phyloP scores from a whole-genome alignment of 2,888 invertebrate species.

The Scaeva pyrastri region DNA sequence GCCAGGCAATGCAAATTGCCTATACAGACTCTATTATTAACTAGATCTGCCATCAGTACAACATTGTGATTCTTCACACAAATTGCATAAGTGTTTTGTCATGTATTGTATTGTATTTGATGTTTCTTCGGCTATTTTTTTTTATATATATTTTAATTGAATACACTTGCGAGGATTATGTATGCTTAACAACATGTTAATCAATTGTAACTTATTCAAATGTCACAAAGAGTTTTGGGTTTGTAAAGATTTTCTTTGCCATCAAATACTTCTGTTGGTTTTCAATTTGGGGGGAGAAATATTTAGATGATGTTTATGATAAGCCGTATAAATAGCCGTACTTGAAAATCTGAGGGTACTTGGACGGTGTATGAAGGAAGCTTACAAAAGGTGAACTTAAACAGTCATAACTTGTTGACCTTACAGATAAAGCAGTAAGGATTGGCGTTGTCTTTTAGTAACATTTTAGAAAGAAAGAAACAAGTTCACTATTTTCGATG shows the following conservation, averaged over 20 bases:
- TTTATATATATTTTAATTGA: conserved; percentile 56
- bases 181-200: conserved; percentile 68
- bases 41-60: conserved; percentile 67
- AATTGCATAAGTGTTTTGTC: conserved; percentile 69
- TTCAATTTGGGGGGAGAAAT: background rate
- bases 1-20: conserved; percentile 68
- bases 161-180: conserved; percentile 62
- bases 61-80: conserved; percentile 72
- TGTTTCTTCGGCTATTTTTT: background rate
- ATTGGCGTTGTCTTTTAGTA: too few relatives aligned
- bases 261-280: background rate
- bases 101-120: conserved; percentile 10
- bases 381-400: too few relatives aligned
- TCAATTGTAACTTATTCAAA: conserved; percentile 73
- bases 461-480: too few relatives aligned
- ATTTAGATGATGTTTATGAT: background rate
- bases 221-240: conserved; percentile 44
- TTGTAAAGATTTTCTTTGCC: background rate
- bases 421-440: background rate
- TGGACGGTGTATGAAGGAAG: too few relatives aligned
- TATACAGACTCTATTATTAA: conserved; percentile 67
- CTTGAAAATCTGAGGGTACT: background rate
- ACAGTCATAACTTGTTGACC: background rate
- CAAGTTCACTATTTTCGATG: too few relatives aligned
- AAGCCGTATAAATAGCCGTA: background rate